Evolutionary conservation across 1,140 invertebrate species (phyloP).

Genomic region (Drosophila oshimai): DNA sequence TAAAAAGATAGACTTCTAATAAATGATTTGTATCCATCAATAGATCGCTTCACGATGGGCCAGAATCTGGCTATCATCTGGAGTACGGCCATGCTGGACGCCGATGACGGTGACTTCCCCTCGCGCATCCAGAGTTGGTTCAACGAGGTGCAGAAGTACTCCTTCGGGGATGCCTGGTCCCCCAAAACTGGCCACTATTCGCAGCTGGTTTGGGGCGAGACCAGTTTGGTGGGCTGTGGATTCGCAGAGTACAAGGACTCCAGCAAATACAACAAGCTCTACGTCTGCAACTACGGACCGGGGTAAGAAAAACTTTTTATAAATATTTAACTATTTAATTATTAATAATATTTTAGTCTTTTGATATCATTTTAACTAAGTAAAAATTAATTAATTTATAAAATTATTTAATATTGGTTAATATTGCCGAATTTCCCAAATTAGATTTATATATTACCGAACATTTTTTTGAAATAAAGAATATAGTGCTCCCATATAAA

Average conservation of each 20-base stretch:
- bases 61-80: conserved; percentile 92
- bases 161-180: conserved; percentile 86
- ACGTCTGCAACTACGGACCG: conserved; percentile 94
- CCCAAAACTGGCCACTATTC: conserved; percentile 91
- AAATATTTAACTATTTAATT: neutral
- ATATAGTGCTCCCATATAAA: too few relatives aligned
- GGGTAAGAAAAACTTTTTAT: conserved; percentile 85
- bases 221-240: conserved; percentile 90
- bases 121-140: conserved; percentile 91
- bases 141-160: conserved; percentile 89
- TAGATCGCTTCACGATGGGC: conserved; percentile 90
- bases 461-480: too few relatives aligned
- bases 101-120: conserved; percentile 88
- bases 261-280: conserved; percentile 90
- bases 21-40: neutral
- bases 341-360: neutral
- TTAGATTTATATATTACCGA: too few relatives aligned
- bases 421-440: too few relatives aligned
- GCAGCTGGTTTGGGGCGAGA: conserved; percentile 92
- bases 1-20: neutral
- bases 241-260: conserved; percentile 90
- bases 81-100: conserved; percentile 87
- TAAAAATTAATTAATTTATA: neutral
- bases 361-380: neutral
- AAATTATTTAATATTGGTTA: too few relatives aligned